Evolutionary conservation across 2,888 invertebrate species (phyloP).

Genomic region (Syrista parreyssii): DNA sequence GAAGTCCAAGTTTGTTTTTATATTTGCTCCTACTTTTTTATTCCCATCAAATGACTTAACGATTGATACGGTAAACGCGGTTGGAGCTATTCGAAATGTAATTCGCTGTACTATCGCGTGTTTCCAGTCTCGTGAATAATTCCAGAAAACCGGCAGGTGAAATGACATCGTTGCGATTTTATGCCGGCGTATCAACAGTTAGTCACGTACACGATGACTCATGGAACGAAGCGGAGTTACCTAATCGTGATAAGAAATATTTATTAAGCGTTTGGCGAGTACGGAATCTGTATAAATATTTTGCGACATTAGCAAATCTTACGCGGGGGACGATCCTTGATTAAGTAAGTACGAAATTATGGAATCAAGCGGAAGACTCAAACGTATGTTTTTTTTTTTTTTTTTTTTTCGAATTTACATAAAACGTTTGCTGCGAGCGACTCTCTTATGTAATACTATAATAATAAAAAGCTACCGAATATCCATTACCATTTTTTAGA

Average conservation of each 20-base stretch:
- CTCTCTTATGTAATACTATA: background rate
- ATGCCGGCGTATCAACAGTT: background rate
- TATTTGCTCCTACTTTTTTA: background rate
- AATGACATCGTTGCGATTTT: background rate
- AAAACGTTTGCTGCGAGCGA: too few species aligned
- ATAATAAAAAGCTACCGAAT: background rate
- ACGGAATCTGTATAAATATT: background rate
- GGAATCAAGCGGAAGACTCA: background rate
- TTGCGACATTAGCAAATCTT: background rate
- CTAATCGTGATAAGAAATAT: constrained; percentile 19
- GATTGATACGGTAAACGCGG: background rate
- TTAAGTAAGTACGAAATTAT: background rate
- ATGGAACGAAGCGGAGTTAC: background rate
- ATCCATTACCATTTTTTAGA: too few species aligned
- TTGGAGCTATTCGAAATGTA: background rate
- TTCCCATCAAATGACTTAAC: background rate
- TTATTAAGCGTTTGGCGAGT: constrained; percentile 18
- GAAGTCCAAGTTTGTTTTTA: background rate
- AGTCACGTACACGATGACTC: background rate
- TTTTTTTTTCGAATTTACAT: too few species aligned
- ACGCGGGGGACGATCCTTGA: background rate
- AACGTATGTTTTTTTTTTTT: background rate
- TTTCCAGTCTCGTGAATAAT: background rate
- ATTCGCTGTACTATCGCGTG: background rate
- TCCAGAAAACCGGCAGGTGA: background rate